A percentile compares a stretch with the other conserved stretches of the same genome.
Evolutionary conservation across 2,797 vertebrate genomes (phyloP).

Genomic region (Gorsachius magnificus): DNA sequence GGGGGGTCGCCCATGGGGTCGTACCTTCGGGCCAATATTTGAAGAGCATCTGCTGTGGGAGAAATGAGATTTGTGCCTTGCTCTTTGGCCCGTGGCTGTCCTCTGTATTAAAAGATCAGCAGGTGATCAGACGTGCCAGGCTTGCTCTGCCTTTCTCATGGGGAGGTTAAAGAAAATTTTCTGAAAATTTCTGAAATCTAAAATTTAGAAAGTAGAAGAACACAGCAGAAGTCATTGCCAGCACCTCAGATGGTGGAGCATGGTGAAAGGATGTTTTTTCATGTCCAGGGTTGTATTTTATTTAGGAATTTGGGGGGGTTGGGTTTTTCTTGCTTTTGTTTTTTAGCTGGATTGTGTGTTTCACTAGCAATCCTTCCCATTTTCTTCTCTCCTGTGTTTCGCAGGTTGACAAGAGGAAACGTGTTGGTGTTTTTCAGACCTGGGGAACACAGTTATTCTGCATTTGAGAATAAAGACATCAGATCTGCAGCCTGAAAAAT

Average conservation of each 20-base stretch:
- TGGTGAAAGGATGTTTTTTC: neutral
- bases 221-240: neutral
- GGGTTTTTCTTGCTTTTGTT: too few relatives aligned
- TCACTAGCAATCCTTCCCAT: neutral
- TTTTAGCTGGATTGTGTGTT: neutral
- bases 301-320: neutral
- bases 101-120: neutral
- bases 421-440: neutral
- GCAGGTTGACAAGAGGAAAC: neutral
- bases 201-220: neutral
- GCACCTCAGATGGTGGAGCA: neutral
- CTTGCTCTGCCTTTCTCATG: neutral
- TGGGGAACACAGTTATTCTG: neutral
- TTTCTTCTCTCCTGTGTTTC: neutral
- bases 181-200: neutral
- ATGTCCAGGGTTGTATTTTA: neutral
- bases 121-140: neutral
- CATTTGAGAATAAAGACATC: neutral
- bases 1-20: rapidly evolving
- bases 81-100: neutral
- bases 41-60: neutral
- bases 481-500: neutral
- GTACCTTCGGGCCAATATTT: neutral
- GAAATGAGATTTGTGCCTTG: neutral
- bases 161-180: neutral